Conservation (phyloP, 2,888 invertebrate genomes). For the Tetropium fuscum region DNA sequence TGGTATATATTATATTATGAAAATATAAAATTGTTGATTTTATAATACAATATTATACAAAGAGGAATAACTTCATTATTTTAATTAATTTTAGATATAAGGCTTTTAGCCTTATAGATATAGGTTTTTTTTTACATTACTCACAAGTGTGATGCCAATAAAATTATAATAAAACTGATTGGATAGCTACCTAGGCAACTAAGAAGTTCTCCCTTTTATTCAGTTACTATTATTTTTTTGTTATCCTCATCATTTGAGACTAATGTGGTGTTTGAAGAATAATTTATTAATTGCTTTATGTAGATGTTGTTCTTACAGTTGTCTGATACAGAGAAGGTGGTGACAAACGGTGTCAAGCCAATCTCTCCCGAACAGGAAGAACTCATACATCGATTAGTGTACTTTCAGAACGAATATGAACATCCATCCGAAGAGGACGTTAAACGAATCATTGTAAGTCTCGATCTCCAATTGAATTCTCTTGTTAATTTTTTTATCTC, state of each 20-base stretch:
- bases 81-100: no score
- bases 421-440: conserved; percentile 96
- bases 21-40: no score
- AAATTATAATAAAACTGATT: conserved; percentile 21
- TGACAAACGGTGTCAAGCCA: conserved; percentile 70
- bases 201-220: neutral
- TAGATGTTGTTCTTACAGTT: conserved; percentile 55
- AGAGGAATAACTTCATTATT: no score
- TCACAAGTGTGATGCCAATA: conserved; percentile 27
- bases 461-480: neutral
- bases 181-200: neutral
- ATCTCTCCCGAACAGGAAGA: conserved; percentile 92
- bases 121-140: conserved; percentile 25
- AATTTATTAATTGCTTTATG: conserved; percentile 27
- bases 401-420: conserved; percentile 97
- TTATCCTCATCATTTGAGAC: conserved; percentile 23
- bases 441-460: conserved; percentile 83
- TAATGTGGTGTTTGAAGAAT: conserved; percentile 8
- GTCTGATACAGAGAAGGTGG: conserved; percentile 61
- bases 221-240: conserved; percentile 18
- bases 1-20: no score
- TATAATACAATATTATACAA: no score
- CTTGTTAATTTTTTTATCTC: conserved; percentile 53
- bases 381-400: conserved; percentile 94
- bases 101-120: no score